Evolutionary conservation across 2,797 vertebrate species (phyloP).

Genomic region (Periophthalmus magnuspinnatus): DNA sequence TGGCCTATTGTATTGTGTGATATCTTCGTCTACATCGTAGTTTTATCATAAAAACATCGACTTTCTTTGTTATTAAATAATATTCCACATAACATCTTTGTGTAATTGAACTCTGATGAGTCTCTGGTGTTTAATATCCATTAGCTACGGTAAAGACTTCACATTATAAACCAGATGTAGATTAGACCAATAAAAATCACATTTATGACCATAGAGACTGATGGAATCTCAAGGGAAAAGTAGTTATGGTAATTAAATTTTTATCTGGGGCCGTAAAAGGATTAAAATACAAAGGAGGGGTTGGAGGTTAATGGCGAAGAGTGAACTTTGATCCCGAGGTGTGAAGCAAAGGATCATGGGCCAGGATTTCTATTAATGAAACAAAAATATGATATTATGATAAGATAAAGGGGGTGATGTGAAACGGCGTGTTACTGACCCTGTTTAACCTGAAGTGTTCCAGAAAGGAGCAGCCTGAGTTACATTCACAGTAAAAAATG

Average conservation of each 20-base stretch:
- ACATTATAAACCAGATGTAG: background rate
- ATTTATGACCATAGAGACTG: background rate
- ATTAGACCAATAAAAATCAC: background rate
- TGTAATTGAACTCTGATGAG: background rate
- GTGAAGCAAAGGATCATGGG: background rate
- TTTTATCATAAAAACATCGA: no score
- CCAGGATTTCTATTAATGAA: constrained; percentile 2
- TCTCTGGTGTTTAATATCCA: background rate
- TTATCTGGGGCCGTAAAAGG: background rate
- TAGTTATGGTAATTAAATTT: background rate
- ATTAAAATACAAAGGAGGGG: background rate
- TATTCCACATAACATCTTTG: background rate
- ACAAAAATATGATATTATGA: background rate
- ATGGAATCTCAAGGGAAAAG: background rate
- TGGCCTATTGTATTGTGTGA: no score
- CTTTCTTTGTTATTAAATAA: no score
- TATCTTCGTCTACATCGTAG: no score
- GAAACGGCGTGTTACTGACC: background rate
- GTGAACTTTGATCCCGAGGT: background rate
- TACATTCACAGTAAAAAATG: no score
- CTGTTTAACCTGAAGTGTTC: background rate
- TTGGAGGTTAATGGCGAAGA: background rate
- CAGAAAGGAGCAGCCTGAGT: no score
- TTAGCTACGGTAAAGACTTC: background rate
- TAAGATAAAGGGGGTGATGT: background rate